phyloP scores from a whole-genome alignment of 2,888 invertebrate species.

The Tanytarsus gracilentus region DNA sequence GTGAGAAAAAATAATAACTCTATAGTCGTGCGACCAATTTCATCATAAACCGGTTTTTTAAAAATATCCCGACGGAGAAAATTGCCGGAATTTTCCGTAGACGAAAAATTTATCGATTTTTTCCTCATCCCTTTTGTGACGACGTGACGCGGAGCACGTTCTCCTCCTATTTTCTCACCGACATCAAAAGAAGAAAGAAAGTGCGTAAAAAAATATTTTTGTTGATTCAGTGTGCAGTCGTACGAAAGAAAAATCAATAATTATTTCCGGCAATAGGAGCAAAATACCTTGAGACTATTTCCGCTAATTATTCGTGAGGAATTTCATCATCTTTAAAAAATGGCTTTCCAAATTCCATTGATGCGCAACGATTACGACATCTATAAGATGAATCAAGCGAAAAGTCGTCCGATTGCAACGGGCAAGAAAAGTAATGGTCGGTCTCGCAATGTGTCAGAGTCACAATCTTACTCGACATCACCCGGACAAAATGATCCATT shows the following conservation, averaged over 20 bases:
- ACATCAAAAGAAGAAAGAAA: background rate
- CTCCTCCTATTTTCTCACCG: background rate
- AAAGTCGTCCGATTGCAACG: background rate
- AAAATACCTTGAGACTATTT: background rate
- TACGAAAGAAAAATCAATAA: background rate
- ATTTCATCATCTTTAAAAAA: constrained; percentile 37
- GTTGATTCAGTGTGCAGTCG: background rate
- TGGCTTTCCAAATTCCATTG: constrained; percentile 95
- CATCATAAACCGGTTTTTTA: background rate
- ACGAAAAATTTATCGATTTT: background rate
- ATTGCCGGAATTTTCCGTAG: no score
- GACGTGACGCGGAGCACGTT: background rate
- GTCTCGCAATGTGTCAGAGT: constrained; percentile 65
- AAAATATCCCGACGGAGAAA: background rate
- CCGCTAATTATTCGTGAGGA: no score
- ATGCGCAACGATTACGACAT: constrained; percentile 91
- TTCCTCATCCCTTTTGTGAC: background rate
- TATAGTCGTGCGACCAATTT: background rate
- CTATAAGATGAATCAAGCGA: constrained; percentile 61
- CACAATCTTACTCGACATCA: constrained; percentile 58
- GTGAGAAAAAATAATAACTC: background rate
- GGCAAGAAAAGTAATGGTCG: constrained; percentile 40
- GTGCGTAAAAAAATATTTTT: background rate
- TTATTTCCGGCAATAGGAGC: background rate
- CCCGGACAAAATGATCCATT: constrained; percentile 49